phyloP scores from a whole-genome alignment of 2,888 invertebrate species.

The Iphiclides podalirius region DNA sequence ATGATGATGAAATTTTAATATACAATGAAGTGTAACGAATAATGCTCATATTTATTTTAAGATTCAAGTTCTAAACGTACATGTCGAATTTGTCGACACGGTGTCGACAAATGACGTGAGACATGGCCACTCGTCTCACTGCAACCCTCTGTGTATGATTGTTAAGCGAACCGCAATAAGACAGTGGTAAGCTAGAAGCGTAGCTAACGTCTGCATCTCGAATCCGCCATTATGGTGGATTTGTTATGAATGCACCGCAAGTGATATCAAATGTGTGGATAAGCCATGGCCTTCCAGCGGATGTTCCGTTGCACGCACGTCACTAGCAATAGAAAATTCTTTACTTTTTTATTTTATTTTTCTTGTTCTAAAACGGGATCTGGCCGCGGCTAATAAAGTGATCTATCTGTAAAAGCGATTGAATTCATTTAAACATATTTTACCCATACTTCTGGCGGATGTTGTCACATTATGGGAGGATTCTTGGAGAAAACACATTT shows the following conservation, averaged over 20 bases:
- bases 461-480: too few relatives aligned
- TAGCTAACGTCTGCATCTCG: slow-evolving; percentile 7
- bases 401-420: not conserved
- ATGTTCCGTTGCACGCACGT: not conserved
- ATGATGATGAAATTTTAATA: too few relatives aligned
- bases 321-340: not conserved
- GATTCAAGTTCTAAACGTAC: too few relatives aligned
- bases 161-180: slow-evolving; percentile 6
- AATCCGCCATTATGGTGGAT: slow-evolving; percentile 5
- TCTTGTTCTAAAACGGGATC: not conserved
- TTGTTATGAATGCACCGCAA: slow-evolving; percentile 5
- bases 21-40: too few relatives aligned
- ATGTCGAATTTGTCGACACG: too few relatives aligned
- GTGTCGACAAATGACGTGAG: too few relatives aligned
- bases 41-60: too few relatives aligned
- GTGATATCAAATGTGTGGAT: not conserved
- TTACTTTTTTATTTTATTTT: not conserved
- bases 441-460: too few relatives aligned
- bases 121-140: too few relatives aligned
- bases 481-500: too few relatives aligned
- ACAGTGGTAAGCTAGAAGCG: slow-evolving; percentile 14
- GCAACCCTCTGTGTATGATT: not conserved
- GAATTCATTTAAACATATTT: too few relatives aligned
- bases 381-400: not conserved
- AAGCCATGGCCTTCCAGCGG: not conserved